Conservation (phyloP, 2,797 vertebrate genomes). For the Phalloptychus januarius region DNA sequence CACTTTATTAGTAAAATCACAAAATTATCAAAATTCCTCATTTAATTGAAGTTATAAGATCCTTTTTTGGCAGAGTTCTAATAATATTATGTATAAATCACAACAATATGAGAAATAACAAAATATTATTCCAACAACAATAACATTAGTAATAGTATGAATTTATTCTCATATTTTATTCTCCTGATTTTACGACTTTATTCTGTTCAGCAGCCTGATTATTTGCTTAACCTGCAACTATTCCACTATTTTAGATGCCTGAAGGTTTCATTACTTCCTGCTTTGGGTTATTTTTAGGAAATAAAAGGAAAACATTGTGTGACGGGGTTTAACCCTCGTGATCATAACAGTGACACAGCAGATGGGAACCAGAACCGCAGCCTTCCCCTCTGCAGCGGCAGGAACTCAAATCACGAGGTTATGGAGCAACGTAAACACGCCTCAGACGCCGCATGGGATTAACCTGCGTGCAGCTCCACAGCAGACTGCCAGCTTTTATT, state of each 20-base stretch:
- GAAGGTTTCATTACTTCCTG: not conserved
- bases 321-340: not conserved
- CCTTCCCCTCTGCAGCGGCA: not conserved
- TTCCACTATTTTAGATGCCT: not conserved
- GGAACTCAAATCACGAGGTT: not conserved
- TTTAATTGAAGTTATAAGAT: too few relatives aligned
- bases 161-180: too few relatives aligned
- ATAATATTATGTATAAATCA: too few relatives aligned
- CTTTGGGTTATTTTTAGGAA: not conserved
- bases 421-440: not conserved
- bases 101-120: too few relatives aligned
- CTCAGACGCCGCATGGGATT: not conserved
- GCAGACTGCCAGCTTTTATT: not conserved
- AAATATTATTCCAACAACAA: too few relatives aligned
- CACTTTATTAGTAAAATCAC: too few relatives aligned
- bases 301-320: not conserved
- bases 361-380: not conserved
- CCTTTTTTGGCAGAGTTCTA: too few relatives aligned
- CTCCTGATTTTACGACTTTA: not conserved
- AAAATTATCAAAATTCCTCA: too few relatives aligned
- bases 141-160: too few relatives aligned
- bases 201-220: not conserved
- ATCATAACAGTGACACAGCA: not conserved
- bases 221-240: not conserved
- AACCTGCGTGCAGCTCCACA: not conserved